Percentiles rank a stretch among this genome's conserved stretches.
These are phyloP conservation scores for Charanyca ferruginea DNA, from an alignment of 2,888 invertebrate species.

Conservation along the genomic window DNA sequence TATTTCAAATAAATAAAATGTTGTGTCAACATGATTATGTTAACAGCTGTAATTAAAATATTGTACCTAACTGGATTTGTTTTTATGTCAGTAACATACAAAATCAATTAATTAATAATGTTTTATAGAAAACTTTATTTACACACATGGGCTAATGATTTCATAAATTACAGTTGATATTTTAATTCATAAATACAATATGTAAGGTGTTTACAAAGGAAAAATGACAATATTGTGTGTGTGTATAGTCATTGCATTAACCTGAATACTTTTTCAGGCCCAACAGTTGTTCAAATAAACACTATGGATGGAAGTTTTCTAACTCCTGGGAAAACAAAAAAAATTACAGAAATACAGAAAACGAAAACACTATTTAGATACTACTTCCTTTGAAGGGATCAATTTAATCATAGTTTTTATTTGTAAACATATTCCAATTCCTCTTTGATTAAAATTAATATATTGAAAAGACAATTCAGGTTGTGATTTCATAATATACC, in stretches of 20 bases:
- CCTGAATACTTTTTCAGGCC: constrained; percentile 57
- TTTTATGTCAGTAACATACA: constrained; percentile 25
- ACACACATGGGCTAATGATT: constrained; percentile 28
- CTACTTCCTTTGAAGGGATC: constrained; percentile 84
- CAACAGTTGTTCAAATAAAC: constrained; percentile 57
- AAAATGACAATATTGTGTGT: constrained; percentile 4
- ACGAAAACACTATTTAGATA: constrained; percentile 63
- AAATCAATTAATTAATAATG: constrained; percentile 33
- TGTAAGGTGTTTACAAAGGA: constrained; percentile 2
- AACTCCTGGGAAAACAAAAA: constrained; percentile 57
- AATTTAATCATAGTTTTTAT: constrained; percentile 85
- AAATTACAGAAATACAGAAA: constrained; percentile 60
- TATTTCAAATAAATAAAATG: constrained; percentile 8
- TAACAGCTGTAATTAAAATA: constrained; percentile 37
- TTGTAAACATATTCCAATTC: constrained; percentile 66
- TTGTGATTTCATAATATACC: constrained; percentile 72
- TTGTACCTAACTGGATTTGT: constrained; percentile 28
- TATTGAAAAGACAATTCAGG: constrained; percentile 65
- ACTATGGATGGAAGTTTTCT: constrained; percentile 62
- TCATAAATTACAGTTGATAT: constrained; percentile 16
- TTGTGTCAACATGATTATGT: neutral
- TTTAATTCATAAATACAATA: constrained; percentile 12
- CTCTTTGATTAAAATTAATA: constrained; percentile 52
- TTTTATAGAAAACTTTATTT: constrained; percentile 36
- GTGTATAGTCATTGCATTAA: constrained; percentile 39